Base-by-base conservation (phyloP, 2,888 invertebrate genomes). In the Caenorhabditis angaria region DNA sequence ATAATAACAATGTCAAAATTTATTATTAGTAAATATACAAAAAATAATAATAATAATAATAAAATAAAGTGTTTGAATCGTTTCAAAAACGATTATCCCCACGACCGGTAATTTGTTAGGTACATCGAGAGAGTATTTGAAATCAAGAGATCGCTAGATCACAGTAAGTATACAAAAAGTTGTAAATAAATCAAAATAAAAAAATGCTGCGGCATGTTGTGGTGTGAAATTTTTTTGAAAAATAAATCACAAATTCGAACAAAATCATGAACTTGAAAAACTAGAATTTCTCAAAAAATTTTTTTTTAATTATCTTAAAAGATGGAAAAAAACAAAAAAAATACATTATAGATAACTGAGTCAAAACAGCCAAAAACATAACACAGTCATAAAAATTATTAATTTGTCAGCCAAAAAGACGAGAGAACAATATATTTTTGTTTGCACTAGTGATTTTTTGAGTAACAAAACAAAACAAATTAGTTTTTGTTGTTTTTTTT, bases 41-140 rank as follows among this genome's bases (percentile, higher is more conserved):
- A 50, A 50, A 5, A 18, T 68, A 32, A 32, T 32, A 32, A 32
- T 32, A 32, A 32, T 32, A 41, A 41, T 41, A 41, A 41, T 41
- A 41, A 41, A 41, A 41, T 62, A 41, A 18, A 41, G 41, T 41
- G 41, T 41, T 41, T 41, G 41, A 41, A 41, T 41, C 41, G 18
- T 65, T 57, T 65, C 61, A 60, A 47, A 70, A 70, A 64, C 69
- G 69, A 70, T 70, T 70, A 70, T 70, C 69, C 69, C 63, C 60
- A 56, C 69, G 69, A 61, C 50, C 69, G 69, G 69, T 70, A 70
- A 70, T 70, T 70, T 70, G 64, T 61, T 56, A 67, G 61, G 57
- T 35, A 56, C 47, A 28, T 22, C 29, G 55, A 70, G 50, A 60
- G 56, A 65, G 69, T 65, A 50, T 57, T 53, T 14, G 57, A 48